Percentiles rank a stretch among this genome's conserved stretches.
Conservation (phyloP, 2,888 invertebrate genomes). For the Lycia hirtaria region DNA sequence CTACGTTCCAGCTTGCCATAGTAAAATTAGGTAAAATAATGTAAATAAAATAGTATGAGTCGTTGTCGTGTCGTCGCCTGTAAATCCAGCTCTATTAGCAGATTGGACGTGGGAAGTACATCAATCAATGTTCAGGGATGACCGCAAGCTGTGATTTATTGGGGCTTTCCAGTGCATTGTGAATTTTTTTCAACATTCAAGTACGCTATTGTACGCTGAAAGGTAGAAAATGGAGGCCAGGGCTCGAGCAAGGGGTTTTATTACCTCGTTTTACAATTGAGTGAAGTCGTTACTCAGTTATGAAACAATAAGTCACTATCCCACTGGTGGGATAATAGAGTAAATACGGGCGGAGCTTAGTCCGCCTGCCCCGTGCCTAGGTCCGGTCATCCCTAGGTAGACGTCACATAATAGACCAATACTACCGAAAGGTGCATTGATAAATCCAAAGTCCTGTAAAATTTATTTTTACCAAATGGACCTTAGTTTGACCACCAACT, state of each 20-base stretch:
- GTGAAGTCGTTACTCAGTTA: no score
- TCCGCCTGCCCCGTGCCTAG: no score
- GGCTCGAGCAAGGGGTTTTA: not conserved
- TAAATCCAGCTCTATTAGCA: conserved; percentile 51
- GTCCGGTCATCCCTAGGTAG: no score
- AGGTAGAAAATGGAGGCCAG: conserved; percentile 20
- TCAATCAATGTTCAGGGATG: conserved; percentile 51
- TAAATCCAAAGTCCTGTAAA: no score
- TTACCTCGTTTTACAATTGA: not conserved
- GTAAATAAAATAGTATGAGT: not conserved
- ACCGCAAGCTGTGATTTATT: conserved; percentile 48
- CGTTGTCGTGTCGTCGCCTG: conserved; percentile 21
- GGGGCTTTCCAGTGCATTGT: conserved; percentile 48
- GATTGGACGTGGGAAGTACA: conserved; percentile 55
- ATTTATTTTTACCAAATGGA: no score
- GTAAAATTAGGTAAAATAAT: not conserved
- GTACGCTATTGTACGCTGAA: conserved; percentile 27
- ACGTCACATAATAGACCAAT: no score
- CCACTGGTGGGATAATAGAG: no score
- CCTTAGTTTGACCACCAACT: no score
- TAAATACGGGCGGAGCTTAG: no score
- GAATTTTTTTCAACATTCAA: conserved; percentile 36
- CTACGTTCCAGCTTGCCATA: no score
- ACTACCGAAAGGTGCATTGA: no score
- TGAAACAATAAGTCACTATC: no score